Base-by-base conservation (phyloP, 2,888 invertebrate genomes). In the Coenonympha glycerion region DNA sequence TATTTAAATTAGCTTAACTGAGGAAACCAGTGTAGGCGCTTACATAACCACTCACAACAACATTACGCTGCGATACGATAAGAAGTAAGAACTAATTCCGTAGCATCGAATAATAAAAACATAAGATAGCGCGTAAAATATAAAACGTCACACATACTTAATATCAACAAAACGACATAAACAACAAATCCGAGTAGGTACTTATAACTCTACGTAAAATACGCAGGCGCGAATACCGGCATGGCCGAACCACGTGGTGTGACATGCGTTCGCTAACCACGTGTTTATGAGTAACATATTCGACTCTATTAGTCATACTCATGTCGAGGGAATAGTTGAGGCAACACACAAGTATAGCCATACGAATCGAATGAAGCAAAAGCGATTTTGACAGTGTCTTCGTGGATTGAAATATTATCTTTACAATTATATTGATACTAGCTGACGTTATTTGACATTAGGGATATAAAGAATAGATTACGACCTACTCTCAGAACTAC, bases 141-240 rank as follows among this genome's bases (percentile, higher is more conserved):
- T 11, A 15, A 49, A 49, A 45, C 34, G 49, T 49, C 42, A 39
- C 42, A 8, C 36, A 42, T 21, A 21, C 31, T n/a, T n/a, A 44
- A 44, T 22, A 31, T 44, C 31, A 47, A 53, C 53, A 49, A 37
- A 49, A 53, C 46, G 39, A 36, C 33, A 16, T 36, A 47, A 50
- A n/a, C n/a, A n/a, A n/a, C n/a, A n/a, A n/a, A n/a, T n/a, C n/a
- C n/a, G n/a, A n/a, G n/a, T n/a, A n/a, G n/a, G n/a, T n/a, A n/a
- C n/a, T n/a, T n/a, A n/a, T n/a, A n/a, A n/a, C n/a, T n/a, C n/a
- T n/a, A n/a, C n/a, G n/a, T n/a, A n/a, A 53, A 49, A 50, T 34
- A 53, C 39, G 13, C n/a, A 41, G 16, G 6, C 33, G 30, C 24
- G 28, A 46, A 31, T 44, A 31, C 31, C n/a, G n/a, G n/a, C n/a